phyloP scores from a whole-genome alignment of 92 coral and sea anemone genomes.

The Palythoa grandis region DNA sequence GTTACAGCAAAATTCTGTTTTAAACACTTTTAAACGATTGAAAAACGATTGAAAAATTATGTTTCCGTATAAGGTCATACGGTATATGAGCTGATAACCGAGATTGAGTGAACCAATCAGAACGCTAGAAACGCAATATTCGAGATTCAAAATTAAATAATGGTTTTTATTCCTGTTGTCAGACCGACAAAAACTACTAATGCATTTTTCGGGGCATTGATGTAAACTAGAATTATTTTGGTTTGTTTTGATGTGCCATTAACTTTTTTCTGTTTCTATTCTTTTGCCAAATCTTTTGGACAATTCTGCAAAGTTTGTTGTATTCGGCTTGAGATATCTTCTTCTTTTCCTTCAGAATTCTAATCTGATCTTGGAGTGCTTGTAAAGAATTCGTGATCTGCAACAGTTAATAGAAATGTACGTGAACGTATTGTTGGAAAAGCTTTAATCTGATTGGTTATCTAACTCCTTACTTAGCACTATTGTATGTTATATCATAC shows the following conservation, averaged over 20 bases:
- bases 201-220: not conserved
- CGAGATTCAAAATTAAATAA: no score
- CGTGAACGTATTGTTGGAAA: not conserved
- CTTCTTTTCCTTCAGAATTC: not conserved
- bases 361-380: not conserved
- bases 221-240: not conserved
- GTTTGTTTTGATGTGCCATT: not conserved
- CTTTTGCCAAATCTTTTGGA: not conserved
- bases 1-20: no score
- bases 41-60: no score
- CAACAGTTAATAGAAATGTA: not conserved
- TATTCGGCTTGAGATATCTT: constrained; percentile 15
- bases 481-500: no score
- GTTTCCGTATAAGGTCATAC: no score
- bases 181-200: no score
- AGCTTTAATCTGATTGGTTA: not conserved
- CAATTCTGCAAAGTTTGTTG: not conserved
- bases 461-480: no score
- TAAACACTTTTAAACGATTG: no score
- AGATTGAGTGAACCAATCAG: no score
- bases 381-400: constrained; percentile 1
- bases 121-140: no score
- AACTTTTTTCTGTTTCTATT: not conserved
- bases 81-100: no score
- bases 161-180: no score